phyloP scores from a whole-genome alignment of 2,113 vertebrate species.

The Coracopsis vasa region DNA sequence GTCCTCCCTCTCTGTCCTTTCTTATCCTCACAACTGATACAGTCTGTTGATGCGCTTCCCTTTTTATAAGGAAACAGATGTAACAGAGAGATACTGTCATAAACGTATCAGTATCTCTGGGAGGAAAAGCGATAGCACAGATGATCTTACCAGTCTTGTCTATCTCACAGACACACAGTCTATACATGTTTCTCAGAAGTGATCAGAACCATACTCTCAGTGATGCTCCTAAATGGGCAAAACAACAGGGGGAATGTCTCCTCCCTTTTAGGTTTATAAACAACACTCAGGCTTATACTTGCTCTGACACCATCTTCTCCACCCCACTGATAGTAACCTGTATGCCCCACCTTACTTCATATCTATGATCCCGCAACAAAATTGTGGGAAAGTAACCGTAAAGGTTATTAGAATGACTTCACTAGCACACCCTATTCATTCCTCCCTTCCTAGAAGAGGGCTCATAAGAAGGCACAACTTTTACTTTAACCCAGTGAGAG shows the following conservation, averaged over 20 bases:
- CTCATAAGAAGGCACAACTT: background rate
- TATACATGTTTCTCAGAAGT: background rate
- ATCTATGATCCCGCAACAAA: background rate
- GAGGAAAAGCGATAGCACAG: background rate
- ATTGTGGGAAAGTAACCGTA: background rate
- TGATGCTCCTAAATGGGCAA: background rate
- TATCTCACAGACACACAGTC: background rate
- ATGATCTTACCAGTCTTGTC: background rate
- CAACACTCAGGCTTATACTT: background rate
- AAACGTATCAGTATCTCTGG: background rate
- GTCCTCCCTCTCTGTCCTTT: background rate
- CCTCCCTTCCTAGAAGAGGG: background rate
- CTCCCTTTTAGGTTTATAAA: background rate
- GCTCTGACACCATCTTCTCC: background rate
- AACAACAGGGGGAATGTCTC: background rate
- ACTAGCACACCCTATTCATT: background rate
- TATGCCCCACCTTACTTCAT: background rate
- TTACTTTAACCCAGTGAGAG: background rate
- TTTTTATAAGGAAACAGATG: conserved; percentile 29
- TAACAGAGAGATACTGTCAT: background rate
- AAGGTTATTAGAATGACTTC: background rate
- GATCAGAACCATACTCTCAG: background rate
- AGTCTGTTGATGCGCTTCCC: background rate
- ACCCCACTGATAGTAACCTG: background rate
- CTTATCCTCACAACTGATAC: background rate